A percentile compares a stretch with the other conserved stretches of the same genome.
phyloP scores from a whole-genome alignment of 2,113 vertebrate species.

The Corydoras sp. region DNA sequence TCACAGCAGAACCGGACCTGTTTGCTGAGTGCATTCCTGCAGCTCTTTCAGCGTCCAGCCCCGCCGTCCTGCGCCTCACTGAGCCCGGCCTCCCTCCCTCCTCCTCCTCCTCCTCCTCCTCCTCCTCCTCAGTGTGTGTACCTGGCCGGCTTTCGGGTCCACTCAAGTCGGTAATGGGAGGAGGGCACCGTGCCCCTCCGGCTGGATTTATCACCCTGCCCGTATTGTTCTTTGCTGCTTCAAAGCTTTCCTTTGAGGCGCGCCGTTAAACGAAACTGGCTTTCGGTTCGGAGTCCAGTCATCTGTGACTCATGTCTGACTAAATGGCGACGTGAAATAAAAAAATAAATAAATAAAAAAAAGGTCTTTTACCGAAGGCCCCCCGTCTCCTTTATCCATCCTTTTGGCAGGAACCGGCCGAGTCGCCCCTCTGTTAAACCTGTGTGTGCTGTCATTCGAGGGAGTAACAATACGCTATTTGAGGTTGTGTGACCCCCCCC shows the following conservation, averaged over 20 bases:
- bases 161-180: slow-evolving; percentile 32
- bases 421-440: too few species aligned
- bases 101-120: slow-evolving; percentile 19
- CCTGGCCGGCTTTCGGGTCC: background rate
- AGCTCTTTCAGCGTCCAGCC: slow-evolving; percentile 20
- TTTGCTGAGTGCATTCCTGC: background rate
- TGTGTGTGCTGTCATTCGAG: slow-evolving; percentile 9
- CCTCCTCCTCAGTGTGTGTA: slow-evolving; percentile 7
- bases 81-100: background rate
- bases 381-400: too few species aligned
- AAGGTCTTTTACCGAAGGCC: too few species aligned
- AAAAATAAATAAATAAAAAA: too few species aligned
- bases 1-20: background rate
- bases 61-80: slow-evolving; percentile 12
- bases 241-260: slow-evolving; percentile 40
- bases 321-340: too few species aligned
- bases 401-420: too few species aligned
- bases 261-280: slow-evolving; percentile 30
- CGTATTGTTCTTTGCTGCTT: slow-evolving; percentile 41
- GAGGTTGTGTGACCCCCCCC: slow-evolving; percentile 21
- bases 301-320: slow-evolving; percentile 32
- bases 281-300: slow-evolving; percentile 9
- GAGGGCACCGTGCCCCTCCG: slow-evolving; percentile 17
- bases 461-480: slow-evolving; percentile 42
- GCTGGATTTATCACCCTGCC: slow-evolving; percentile 39